These are phyloP conservation scores for Cheilosia pagana DNA, from an alignment of 2,888 invertebrate species.

Conservation along the genomic window DNA sequence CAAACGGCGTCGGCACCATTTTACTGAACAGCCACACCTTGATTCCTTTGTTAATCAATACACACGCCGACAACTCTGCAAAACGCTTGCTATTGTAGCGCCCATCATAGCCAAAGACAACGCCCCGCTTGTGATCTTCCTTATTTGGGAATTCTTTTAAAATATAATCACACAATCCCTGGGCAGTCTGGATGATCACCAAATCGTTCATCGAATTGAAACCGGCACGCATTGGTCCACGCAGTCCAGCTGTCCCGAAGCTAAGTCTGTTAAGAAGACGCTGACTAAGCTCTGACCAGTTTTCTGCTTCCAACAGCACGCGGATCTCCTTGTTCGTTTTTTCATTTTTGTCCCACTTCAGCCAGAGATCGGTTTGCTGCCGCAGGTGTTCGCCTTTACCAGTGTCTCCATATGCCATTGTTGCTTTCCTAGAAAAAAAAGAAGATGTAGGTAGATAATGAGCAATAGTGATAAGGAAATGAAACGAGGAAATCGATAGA, in stretches of 20 bases:
- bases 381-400: conserved; percentile 3
- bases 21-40: conserved; percentile 92
- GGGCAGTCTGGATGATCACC: conserved; percentile 96
- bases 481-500: not conserved
- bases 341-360: conserved; percentile 90
- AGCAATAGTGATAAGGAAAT: conserved; percentile 1
- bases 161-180: conserved; percentile 93
- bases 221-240: conserved; percentile 96
- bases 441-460: not conserved
- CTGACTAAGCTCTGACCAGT: conserved; percentile 86
- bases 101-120: conserved; percentile 96
- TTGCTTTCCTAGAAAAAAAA: conserved; percentile 4
- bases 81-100: conserved; percentile 95
- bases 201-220: conserved; percentile 98
- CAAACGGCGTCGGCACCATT: conserved; percentile 95
- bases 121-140: conserved; percentile 86
- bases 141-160: conserved; percentile 85
- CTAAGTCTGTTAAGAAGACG: conserved; percentile 89
- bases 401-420: conserved; percentile 3
- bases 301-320: conserved; percentile 85
- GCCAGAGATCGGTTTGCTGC: conserved; percentile 88
- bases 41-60: conserved; percentile 90
- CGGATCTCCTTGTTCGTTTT: conserved; percentile 87
- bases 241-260: conserved; percentile 97
- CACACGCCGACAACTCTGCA: conserved; percentile 90